Conservation (phyloP, 2,888 invertebrate species). For the Horisme vitalbata region DNA sequence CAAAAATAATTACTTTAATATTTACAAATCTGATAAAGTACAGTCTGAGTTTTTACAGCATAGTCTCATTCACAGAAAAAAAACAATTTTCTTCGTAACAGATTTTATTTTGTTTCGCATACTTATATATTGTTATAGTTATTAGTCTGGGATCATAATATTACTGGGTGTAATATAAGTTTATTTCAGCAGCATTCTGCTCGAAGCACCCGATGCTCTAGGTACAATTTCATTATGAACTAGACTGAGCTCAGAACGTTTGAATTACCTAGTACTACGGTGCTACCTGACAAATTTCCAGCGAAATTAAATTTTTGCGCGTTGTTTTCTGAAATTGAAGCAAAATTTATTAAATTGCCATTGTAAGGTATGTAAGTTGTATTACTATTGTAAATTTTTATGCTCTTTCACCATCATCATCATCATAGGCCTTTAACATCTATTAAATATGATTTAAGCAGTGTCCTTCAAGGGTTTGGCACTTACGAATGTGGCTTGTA, state of each 20-base stretch:
- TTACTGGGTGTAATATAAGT: conserved; percentile 29
- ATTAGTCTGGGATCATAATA: conserved; percentile 15
- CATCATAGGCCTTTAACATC: too few species aligned
- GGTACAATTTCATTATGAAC: conserved; percentile 41
- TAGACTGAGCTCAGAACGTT: conserved; percentile 36
- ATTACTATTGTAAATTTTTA: too few species aligned
- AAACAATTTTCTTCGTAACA: background rate
- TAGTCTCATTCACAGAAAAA: too few species aligned
- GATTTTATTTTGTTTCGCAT: background rate
- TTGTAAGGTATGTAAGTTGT: background rate
- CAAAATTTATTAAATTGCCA: background rate
- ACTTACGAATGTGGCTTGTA: too few species aligned
- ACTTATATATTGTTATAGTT: background rate
- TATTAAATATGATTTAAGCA: too few species aligned
- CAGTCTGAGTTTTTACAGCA: too few species aligned
- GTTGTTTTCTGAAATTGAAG: conserved; percentile 19
- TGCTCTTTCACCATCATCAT: too few species aligned
- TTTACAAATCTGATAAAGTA: too few species aligned
- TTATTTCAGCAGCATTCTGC: conserved; percentile 36
- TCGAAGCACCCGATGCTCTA: conserved; percentile 31
- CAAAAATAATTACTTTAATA: too few species aligned
- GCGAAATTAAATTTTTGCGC: conserved; percentile 44
- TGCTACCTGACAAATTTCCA: conserved; percentile 36
- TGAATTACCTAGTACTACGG: conserved; percentile 32
- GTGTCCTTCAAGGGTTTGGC: too few species aligned